Base-by-base conservation (phyloP, 2,888 invertebrate species). In the Spilarctia lutea region DNA sequence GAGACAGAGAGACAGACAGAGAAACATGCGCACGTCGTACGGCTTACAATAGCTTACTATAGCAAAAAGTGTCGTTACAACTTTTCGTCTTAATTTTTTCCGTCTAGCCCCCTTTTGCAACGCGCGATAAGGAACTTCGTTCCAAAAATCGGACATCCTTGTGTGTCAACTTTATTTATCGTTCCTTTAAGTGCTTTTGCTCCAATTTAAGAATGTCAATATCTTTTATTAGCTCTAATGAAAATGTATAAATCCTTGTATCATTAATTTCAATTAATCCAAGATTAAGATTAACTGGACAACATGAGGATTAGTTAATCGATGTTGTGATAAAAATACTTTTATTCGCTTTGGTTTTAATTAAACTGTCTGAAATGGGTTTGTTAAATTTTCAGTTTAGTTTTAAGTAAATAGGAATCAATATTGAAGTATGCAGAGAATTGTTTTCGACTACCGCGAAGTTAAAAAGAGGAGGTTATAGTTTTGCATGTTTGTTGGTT, bases 251-350 rank as follows among this genome's bases (percentile, higher is more conserved):
- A 68, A 68, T 30, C 13, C 45, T 30, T 48, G 30, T 24, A 30
- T 71, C 71, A 63, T 71, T 71, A 63, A 63, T 71, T 71, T 45
- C 71, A 63, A 63, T 71, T 71, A 71, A 56, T 63, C 4, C 39
- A 24, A 63, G 24, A 71, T 71, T 63, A 63, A 42, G 42, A 71
- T 63, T 63, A 71, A 71, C 63, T 2, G 69, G 18, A 1, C 45
- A 33, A 68, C 48, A 33, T 48, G 24, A 7, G 2, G 1, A 33
- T 33, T 30, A 48, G 33, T 68, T 33, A 68, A 68, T 48, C 30
- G 24, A 33, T 68, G 45, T 48, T 24, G 33, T 33, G 33, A 18
- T 24, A 48, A 48, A 68, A 68, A 68, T 48, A 68, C 30, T 20
- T 68, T 48, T 48, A 68, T 68, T 33, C 6, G 16, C 8, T 63